A percentile compares a stretch with the other conserved stretches of the same genome.
These are phyloP conservation scores for Alexandromys fortis DNA, from an alignment of 2,113 vertebrate species.

Conservation along the genomic window DNA sequence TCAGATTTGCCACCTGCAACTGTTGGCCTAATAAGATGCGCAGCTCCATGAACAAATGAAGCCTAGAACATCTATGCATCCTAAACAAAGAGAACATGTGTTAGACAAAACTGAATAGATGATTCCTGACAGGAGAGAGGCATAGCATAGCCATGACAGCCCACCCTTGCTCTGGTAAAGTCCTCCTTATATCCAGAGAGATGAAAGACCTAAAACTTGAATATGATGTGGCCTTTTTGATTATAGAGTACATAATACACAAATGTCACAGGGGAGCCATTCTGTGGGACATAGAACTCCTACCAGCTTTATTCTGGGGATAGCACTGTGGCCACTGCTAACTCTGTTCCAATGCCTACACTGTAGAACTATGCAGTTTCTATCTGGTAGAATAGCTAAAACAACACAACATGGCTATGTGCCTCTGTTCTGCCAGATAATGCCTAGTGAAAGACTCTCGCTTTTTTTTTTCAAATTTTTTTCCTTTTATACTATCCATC, in stretches of 20 bases:
- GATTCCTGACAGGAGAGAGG: neutral
- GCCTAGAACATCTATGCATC: slow-evolving; percentile 21
- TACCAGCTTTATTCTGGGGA: neutral
- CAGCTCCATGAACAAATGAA: neutral
- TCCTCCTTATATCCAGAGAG: neutral
- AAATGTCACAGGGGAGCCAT: neutral
- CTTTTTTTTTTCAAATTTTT: neutral
- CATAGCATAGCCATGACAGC: neutral
- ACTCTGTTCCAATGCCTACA: neutral
- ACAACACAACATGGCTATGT: neutral
- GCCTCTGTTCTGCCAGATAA: neutral
- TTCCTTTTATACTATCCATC: neutral
- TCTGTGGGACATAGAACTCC: neutral
- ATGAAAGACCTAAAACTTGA: neutral
- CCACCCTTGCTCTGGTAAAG: neutral
- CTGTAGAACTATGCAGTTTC: neutral
- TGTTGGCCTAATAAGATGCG: neutral
- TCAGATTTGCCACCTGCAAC: neutral
- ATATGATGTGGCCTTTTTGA: neutral
- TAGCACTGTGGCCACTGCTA: neutral
- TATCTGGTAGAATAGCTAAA: neutral
- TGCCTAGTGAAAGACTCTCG: neutral
- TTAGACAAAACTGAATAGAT: slow-evolving; percentile 17
- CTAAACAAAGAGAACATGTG: slow-evolving; percentile 47
- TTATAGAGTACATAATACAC: neutral